Base-by-base conservation (phyloP, 1,140 invertebrate genomes). In the Cephus cinctus region DNA sequence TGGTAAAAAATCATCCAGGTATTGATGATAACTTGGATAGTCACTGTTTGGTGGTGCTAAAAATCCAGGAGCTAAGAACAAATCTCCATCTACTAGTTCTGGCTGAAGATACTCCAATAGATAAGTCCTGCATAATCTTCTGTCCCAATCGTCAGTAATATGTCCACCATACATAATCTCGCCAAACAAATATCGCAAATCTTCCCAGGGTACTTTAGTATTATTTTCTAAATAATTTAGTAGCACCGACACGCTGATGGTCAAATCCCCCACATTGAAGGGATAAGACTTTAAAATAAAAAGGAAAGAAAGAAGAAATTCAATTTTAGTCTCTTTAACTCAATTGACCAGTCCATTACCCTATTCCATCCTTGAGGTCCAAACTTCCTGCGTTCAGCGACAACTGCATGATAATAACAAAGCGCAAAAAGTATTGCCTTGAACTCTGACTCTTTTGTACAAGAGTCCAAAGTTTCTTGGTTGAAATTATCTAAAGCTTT, bases 91-190 rank as follows among this genome's bases (percentile, higher is more conserved):
- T 52, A 91, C 84, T 65, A 96, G 78, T 57, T 92, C 88, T 0
- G 88, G 81, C 57, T 89, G 83, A 80, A 97, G 85, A 69, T 90
- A 95, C 59, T 94, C 93, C 48, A 90, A 81, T 5, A 97, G 78
- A 78, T 96, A 97, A 5, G 90, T 93, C 32, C 83, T 80, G 66
- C 94, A 96, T 1, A 96, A 77, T 12, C 89, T 75, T 45, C 94
- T 77, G 74, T 98, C 94, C 92, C 94, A 96, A 67, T 97, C 93
- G 68, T 97, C 94, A 1, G 94, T 97, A 58, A 96, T 96, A 67
- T 96, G 94, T 1, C 94, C 94, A 8, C 94, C 94, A 63, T 97
- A 97, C 94, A 96, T 96, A 49, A 96, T 96, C 76, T 97, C 94
- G 0, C 94, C 94, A 71, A 96, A 96, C 2, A 96, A 77, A 69